Conservation (phyloP, 2,888 invertebrate genomes). For the Seira musarum region DNA sequence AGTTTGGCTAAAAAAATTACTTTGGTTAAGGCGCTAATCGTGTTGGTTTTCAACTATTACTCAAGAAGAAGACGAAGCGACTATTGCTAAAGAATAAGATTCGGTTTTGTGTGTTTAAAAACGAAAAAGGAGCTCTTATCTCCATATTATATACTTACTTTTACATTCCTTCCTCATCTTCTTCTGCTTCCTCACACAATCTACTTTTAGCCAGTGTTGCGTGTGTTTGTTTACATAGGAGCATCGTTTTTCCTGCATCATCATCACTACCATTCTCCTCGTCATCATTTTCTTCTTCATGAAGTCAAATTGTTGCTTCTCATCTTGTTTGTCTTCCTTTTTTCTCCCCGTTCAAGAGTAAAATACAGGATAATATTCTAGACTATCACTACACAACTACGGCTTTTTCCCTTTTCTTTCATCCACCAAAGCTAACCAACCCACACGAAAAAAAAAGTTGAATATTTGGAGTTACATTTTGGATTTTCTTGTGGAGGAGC, state of each 20-base stretch:
- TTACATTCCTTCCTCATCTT: background rate
- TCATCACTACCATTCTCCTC: constrained; percentile 32
- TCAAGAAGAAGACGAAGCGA: background rate
- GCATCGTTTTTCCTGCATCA: constrained; percentile 33
- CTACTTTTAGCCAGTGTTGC: constrained; percentile 24
- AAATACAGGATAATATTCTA: background rate
- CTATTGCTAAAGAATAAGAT: background rate
- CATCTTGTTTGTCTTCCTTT: constrained; percentile 14
- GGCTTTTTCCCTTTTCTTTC: too few species aligned
- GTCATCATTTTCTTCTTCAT: constrained; percentile 6
- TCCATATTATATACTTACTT: background rate
- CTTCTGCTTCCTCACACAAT: constrained; percentile 7
- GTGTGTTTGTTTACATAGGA: constrained; percentile 15
- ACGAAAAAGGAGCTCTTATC: background rate
- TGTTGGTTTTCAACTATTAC: background rate
- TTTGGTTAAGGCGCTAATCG: background rate
- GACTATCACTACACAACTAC: too few species aligned
- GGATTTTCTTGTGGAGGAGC: too few species aligned
- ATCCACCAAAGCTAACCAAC: too few species aligned
- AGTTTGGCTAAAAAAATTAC: too few species aligned
- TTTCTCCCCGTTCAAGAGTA: background rate
- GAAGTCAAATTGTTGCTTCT: constrained; percentile 46
- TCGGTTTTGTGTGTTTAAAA: background rate
- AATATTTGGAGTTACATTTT: too few species aligned
- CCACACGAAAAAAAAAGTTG: too few species aligned